Conservation (phyloP, 1,140 invertebrate genomes). For the Solen grandis region DNA sequence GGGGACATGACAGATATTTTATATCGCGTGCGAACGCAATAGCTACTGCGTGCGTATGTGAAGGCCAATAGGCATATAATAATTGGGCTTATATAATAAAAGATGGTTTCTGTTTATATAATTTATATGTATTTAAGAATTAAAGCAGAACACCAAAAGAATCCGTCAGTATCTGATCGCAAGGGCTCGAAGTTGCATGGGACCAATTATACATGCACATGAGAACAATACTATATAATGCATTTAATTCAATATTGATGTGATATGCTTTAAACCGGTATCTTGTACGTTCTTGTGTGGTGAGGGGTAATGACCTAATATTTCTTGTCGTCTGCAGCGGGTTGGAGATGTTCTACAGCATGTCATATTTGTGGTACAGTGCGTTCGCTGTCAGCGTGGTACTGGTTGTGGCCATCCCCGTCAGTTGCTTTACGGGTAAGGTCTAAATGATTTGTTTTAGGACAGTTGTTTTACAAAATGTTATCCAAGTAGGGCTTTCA, state of each 20-base stretch:
- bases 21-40: too few relatives aligned
- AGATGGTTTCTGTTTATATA: too few relatives aligned
- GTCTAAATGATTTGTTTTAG: background rate
- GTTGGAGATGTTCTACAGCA: slow-evolving; percentile 83
- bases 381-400: slow-evolving; percentile 86
- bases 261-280: background rate
- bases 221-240: background rate
- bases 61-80: too few relatives aligned
- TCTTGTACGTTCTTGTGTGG: background rate
- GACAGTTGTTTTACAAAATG: background rate
- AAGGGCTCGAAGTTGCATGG: too few relatives aligned
- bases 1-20: too few relatives aligned
- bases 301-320: background rate
- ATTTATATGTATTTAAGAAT: too few relatives aligned
- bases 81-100: too few relatives aligned
- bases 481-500: background rate
- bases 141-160: too few relatives aligned
- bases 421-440: slow-evolving; percentile 85
- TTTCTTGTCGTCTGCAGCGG: too few relatives aligned
- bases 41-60: too few relatives aligned
- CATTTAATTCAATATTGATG: background rate
- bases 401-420: slow-evolving; percentile 84
- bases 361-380: slow-evolving; percentile 93
- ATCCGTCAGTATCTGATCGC: too few relatives aligned
- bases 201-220: background rate